A percentile compares a stretch with the other conserved stretches of the same genome.
Evolutionary conservation across 2,888 invertebrate species (phyloP).

Genomic region (Caprella mutica): DNA sequence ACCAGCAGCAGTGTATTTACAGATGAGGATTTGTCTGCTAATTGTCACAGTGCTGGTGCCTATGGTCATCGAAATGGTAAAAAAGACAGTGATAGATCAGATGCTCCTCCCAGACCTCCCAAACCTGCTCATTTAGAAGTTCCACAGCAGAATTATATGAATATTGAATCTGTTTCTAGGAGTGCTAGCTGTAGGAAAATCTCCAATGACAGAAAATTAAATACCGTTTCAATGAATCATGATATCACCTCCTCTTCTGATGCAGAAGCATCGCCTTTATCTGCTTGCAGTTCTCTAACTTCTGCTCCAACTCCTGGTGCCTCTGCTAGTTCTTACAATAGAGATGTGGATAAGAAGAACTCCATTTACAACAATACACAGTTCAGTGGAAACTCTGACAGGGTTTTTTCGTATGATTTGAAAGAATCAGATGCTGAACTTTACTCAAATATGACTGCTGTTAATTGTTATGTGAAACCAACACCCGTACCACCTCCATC

Average conservation of each 20-base stretch:
- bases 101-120: constrained; percentile 31
- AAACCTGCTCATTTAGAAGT: constrained; percentile 31
- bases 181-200: constrained; percentile 18
- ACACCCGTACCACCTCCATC: constrained; percentile 22
- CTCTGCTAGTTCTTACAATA: too few relatives aligned
- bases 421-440: constrained; percentile 9
- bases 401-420: constrained; percentile 31
- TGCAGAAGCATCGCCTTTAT: constrained; percentile 28
- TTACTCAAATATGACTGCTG: constrained; percentile 22
- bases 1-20: constrained; percentile 12
- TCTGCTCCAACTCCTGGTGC: constrained; percentile 1
- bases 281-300: constrained; percentile 21
- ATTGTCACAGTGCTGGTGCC: too few relatives aligned
- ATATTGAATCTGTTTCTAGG: constrained; percentile 18
- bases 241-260: constrained; percentile 17
- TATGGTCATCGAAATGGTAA: too few relatives aligned
- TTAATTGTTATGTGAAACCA: constrained; percentile 3
- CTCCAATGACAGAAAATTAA: constrained; percentile 17
- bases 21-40: constrained; percentile 2
- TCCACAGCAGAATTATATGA: constrained; percentile 27
- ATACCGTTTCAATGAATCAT: background rate
- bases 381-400: constrained; percentile 6
- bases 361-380: background rate
- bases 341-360: background rate
- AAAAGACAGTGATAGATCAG: too few relatives aligned